These are phyloP conservation scores for Sebastes kiyomatsui DNA, from an alignment of 2,797 vertebrate genomes.

Conservation along the genomic window DNA sequence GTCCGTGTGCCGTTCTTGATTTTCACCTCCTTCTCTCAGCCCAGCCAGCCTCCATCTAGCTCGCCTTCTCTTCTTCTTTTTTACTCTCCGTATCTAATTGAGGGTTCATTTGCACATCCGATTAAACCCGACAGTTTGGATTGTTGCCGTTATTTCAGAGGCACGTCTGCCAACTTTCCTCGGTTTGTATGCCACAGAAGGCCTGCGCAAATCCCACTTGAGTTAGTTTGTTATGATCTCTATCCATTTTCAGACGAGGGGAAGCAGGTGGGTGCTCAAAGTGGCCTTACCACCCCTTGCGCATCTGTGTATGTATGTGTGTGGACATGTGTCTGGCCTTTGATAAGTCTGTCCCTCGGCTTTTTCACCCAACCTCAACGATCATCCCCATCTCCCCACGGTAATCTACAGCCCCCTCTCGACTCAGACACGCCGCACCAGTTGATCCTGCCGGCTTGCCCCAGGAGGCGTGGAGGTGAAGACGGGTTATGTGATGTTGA, in stretches of 20 bases:
- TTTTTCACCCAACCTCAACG: conserved; percentile 12
- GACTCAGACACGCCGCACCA: neutral
- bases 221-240: conserved; percentile 15
- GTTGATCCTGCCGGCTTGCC: conserved; percentile 31
- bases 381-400: neutral
- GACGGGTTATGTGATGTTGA: conserved; percentile 58
- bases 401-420: conserved; percentile 16
- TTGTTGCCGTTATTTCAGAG: conserved; percentile 23
- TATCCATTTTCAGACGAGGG: conserved; percentile 19
- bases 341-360: neutral
- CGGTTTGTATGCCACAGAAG: conserved; percentile 13
- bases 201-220: conserved; percentile 7
- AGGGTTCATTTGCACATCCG: conserved; percentile 30
- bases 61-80: conserved; percentile 20
- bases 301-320: conserved; percentile 1
- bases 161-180: conserved; percentile 18
- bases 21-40: neutral
- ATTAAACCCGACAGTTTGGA: conserved; percentile 43
- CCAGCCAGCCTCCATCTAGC: neutral
- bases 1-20: neutral
- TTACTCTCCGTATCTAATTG: conserved; percentile 31
- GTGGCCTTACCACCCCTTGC: neutral
- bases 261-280: conserved; percentile 11
- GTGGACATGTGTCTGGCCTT: conserved; percentile 3
- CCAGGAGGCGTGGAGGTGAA: conserved; percentile 7